Evolutionary conservation across 2,888 invertebrate genomes (phyloP), one percentile per base, ranked within the genome.

Genomic region (Xestobium rufovillosum): DNA sequence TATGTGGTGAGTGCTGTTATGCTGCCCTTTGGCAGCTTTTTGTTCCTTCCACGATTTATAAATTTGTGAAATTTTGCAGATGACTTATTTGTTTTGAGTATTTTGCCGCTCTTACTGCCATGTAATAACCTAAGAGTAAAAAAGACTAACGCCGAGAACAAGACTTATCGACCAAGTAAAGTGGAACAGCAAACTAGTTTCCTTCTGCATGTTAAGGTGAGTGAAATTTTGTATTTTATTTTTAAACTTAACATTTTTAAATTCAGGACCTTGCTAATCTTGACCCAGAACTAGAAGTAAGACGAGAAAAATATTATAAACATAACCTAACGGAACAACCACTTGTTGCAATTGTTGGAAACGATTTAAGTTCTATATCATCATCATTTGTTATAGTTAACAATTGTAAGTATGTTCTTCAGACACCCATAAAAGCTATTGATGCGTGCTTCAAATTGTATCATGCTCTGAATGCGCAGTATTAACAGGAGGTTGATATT

Each of bases 311-410:
- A 19, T 19, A 19, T 19, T 8, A n/a, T n/a, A 19, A n/a, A 6
- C n/a, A 19, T n/a, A n/a, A n/a, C n/a, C n/a, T 19, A 19, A 19
- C 23, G 23, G 23, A 19, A n/a, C 23, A 19, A 19, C 23, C 23
- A 6, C 23, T 19, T 8, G 6, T n/a, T 8, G 23, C n/a, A n/a
- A 19, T 19, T 19, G 23, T 19, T 8, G 23, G 23, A n/a, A n/a
- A 19, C 23, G 6, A 19, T 19, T n/a, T n/a, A 19, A 8, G 6
- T n/a, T 6, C 23, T 8, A 19, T n/a, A 19, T 19, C n/a, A 6
- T 19, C 23, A 19, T 19, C 6, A 6, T 19, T 19, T n/a, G 23
- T 19, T 6, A n/a, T 19, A n/a, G 23, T 19, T n/a, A 19, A 19
- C n/a, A 19, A 8, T 6, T 8, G 6, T 8, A 19, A 8, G 23